Conservation (phyloP, 2,113 vertebrate genomes). For the Rutilus rutilus region DNA sequence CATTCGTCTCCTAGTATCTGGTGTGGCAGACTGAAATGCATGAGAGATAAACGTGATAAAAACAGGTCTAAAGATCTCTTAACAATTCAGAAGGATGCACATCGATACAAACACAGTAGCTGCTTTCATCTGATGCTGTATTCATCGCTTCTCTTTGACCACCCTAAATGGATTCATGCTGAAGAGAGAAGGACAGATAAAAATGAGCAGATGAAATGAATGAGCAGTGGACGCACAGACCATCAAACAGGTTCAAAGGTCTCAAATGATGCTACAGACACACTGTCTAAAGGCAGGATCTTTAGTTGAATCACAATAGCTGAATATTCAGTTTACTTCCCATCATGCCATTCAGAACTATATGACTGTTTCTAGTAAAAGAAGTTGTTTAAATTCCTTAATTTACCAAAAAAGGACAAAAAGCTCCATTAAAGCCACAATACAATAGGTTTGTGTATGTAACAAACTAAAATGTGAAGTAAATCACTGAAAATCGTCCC, state of each 20-base stretch:
- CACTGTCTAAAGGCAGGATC: background rate
- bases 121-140: constrained; percentile 29
- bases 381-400: background rate
- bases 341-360: background rate
- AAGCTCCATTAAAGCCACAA: background rate
- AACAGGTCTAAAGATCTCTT: background rate
- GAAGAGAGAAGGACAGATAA: constrained; percentile 2
- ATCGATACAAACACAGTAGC: constrained; percentile 11
- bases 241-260: constrained; percentile 32
- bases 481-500: background rate
- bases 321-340: background rate
- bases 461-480: background rate
- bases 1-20: background rate
- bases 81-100: constrained; percentile 10
- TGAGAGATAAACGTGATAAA: background rate
- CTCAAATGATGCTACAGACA: background rate
- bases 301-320: background rate
- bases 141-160: constrained; percentile 32
- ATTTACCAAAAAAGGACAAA: background rate
- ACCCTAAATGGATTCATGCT: constrained; percentile 7
- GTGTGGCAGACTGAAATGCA: background rate
- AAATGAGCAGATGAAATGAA: constrained; percentile 11
- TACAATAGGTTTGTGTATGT: background rate
- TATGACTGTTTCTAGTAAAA: background rate
- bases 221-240: background rate